Conservation (phyloP, 2,113 vertebrate species). For the Hassar affinis region DNA sequence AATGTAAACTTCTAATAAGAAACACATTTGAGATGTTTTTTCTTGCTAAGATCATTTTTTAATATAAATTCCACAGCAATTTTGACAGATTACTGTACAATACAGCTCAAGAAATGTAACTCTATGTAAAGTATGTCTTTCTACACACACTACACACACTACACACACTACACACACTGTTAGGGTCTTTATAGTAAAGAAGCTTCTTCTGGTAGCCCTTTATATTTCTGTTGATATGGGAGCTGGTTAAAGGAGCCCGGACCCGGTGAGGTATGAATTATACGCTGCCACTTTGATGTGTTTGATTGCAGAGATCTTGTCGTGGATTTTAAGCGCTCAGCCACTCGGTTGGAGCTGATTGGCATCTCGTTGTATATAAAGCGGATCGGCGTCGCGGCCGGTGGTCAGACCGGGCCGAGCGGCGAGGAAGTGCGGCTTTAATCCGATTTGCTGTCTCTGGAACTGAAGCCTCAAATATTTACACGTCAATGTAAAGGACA, state of each 20-base stretch:
- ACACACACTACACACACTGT: too few relatives aligned
- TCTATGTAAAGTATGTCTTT: neutral
- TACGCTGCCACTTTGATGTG: neutral
- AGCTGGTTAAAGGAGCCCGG: neutral
- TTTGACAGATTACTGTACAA: too few relatives aligned
- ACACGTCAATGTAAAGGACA: conserved; percentile 72
- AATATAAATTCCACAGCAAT: too few relatives aligned
- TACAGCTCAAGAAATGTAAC: too few relatives aligned
- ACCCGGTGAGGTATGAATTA: neutral
- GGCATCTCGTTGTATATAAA: conserved; percentile 12
- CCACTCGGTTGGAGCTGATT: neutral
- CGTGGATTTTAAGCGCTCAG: conserved; percentile 10
- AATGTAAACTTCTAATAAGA: too few relatives aligned
- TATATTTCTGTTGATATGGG: neutral
- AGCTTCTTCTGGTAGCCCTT: too few relatives aligned
- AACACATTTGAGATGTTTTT: too few relatives aligned
- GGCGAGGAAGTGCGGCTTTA: conserved; percentile 69
- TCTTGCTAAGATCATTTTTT: too few relatives aligned
- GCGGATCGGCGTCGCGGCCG: neutral
- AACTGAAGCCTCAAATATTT: conserved; percentile 69
- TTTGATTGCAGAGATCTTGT: neutral
- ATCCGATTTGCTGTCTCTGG: conserved; percentile 73
- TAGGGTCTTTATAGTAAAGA: too few relatives aligned
- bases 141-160: too few relatives aligned
- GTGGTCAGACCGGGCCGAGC: conserved; percentile 56